These are phyloP conservation scores for Amyelois transitella DNA, from an alignment of 1,140 invertebrate species.

Conservation along the genomic window DNA sequence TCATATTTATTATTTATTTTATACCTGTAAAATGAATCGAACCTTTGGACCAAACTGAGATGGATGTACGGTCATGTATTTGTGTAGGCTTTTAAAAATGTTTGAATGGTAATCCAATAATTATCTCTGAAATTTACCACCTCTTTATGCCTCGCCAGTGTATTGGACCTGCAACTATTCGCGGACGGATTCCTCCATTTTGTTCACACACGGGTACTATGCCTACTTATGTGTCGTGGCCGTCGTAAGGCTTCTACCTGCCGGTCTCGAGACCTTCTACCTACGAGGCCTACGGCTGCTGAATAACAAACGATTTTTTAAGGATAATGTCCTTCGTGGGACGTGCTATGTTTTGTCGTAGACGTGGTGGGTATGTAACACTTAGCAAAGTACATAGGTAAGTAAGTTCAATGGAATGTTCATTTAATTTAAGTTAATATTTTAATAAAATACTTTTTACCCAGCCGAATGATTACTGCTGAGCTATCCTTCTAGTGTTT, in stretches of 20 bases:
- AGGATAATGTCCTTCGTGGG: not conserved
- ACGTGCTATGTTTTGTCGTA: not conserved
- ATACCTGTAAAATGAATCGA: no score
- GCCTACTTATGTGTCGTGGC: not conserved
- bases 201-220: constrained; percentile 8
- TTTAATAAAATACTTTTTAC: no score
- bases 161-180: not conserved
- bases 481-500: not conserved
- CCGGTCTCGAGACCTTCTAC: not conserved
- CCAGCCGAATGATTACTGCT: not conserved
- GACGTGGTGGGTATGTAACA: no score
- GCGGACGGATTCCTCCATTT: constrained; percentile 3
- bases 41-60: no score
- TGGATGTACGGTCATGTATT: no score
- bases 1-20: no score
- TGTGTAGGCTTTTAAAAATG: no score
- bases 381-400: no score
- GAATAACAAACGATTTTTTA: constrained; percentile 5
- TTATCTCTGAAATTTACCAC: not conserved
- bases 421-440: no score
- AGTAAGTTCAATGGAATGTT: no score
- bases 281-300: not conserved
- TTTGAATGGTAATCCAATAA: no score
- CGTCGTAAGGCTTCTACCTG: constrained; percentile 1
- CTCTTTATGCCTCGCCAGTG: not conserved